Evolutionary conservation across 2,113 vertebrate species (phyloP).

Genomic region (Muntiacus muntjak): DNA sequence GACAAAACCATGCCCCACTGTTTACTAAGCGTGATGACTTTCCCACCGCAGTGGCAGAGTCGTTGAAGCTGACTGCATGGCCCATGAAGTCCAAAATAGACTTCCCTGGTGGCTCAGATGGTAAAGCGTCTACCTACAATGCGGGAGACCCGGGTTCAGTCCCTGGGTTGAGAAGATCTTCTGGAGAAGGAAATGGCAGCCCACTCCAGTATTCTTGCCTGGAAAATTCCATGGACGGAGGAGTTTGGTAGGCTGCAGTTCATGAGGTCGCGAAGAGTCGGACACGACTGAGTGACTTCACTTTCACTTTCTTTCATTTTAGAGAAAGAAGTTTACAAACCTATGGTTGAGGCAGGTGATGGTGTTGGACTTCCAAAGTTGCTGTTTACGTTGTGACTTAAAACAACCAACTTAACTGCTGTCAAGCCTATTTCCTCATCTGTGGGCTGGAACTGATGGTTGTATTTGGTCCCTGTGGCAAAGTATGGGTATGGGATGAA

Average conservation of each 20-base stretch:
- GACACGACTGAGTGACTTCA: no score
- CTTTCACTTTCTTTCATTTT: neutral
- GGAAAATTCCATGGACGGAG: no score
- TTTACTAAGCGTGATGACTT: neutral
- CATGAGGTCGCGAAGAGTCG: no score
- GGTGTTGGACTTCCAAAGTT: neutral
- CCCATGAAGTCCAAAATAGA: neutral
- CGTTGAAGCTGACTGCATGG: rapidly evolving
- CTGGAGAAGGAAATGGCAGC: no score
- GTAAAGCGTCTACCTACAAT: no score
- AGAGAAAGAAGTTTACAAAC: neutral
- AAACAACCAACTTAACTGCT: neutral
- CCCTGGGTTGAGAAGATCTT: no score
- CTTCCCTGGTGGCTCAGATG: no score
- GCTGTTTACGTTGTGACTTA: neutral
- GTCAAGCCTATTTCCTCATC: neutral
- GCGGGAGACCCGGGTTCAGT: no score
- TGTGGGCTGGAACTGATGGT: no score
- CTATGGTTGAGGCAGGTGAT: no score
- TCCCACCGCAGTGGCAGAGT: neutral
- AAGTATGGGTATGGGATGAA: neutral
- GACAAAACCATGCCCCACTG: neutral
- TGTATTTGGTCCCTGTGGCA: rapidly evolving
- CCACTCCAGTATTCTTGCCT: no score
- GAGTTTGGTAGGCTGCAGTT: no score